Conservation (phyloP, 1,140 invertebrate species). For the Cyphomyrmex costatus region DNA sequence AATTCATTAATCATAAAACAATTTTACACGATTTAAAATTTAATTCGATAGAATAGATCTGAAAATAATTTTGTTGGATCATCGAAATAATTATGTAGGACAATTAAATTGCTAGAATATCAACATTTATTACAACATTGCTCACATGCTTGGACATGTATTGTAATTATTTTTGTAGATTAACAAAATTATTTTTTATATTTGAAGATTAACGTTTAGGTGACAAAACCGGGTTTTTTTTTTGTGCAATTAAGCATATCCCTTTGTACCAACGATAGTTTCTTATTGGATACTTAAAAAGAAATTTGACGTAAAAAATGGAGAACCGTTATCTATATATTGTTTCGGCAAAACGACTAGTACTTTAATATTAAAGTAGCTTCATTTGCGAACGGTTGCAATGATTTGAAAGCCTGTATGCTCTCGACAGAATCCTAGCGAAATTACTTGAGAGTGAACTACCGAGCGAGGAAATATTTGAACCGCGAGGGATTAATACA, state of each 20-base stretch:
- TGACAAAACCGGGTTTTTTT: too few species aligned
- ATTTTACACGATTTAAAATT: too few species aligned
- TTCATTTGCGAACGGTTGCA: constrained; percentile 49
- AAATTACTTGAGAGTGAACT: constrained; percentile 56
- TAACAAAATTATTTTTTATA: too few species aligned
- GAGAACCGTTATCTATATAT: not conserved
- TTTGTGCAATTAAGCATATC: not conserved
- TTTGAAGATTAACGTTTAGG: too few species aligned
- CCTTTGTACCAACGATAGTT: not conserved
- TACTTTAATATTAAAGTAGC: not conserved
- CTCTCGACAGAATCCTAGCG: constrained; percentile 28
- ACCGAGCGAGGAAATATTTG: constrained; percentile 62
- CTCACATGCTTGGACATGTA: too few species aligned
- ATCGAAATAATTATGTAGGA: too few species aligned
- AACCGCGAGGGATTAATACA: constrained; percentile 63
- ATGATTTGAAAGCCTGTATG: constrained; percentile 20
- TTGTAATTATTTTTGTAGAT: too few species aligned
- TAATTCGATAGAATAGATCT: too few species aligned
- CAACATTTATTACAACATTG: too few species aligned
- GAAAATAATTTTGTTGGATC: too few species aligned
- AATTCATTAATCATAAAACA: too few species aligned
- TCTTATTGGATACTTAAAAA: not conserved
- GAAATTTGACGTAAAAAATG: not conserved
- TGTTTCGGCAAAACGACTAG: not conserved
- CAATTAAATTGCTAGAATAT: too few species aligned